Conservation (phyloP, 2,113 vertebrate species). For the Mungos mungo region DNA sequence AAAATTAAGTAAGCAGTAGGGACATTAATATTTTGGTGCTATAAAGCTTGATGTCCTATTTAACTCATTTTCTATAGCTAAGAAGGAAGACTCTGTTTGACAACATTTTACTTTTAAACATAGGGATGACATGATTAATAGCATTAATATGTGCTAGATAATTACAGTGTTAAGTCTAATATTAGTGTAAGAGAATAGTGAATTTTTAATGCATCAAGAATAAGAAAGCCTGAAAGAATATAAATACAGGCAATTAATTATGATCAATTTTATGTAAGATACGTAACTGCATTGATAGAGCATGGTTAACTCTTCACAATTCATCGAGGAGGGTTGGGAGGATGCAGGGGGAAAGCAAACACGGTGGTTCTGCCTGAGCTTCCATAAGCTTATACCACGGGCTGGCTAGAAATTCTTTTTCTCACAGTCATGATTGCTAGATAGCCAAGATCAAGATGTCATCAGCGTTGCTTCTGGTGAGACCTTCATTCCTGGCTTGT, state of each 20-base stretch:
- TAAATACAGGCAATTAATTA: background rate
- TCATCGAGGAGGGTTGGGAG: background rate
- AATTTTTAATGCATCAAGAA: constrained; percentile 24
- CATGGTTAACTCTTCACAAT: background rate
- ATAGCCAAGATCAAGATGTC: background rate
- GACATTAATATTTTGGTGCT: background rate
- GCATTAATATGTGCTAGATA: background rate
- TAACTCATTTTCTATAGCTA: background rate
- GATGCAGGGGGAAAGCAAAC: background rate
- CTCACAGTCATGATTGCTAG: background rate
- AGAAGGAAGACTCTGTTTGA: constrained; percentile 33
- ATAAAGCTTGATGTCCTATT: background rate
- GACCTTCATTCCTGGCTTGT: background rate
- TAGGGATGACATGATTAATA: background rate
- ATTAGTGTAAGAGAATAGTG: background rate
- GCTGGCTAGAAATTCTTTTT: background rate
- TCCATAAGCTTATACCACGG: background rate
- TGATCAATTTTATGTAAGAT: background rate
- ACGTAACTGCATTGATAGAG: background rate
- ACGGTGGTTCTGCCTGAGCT: background rate
- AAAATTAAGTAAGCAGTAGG: background rate
- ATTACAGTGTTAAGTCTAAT: background rate
- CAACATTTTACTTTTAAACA: constrained; percentile 44
- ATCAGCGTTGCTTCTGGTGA: background rate
- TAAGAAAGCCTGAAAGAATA: background rate